Conservation (phyloP, 2,113 vertebrate species). For the Cyprinodon tularosa region DNA sequence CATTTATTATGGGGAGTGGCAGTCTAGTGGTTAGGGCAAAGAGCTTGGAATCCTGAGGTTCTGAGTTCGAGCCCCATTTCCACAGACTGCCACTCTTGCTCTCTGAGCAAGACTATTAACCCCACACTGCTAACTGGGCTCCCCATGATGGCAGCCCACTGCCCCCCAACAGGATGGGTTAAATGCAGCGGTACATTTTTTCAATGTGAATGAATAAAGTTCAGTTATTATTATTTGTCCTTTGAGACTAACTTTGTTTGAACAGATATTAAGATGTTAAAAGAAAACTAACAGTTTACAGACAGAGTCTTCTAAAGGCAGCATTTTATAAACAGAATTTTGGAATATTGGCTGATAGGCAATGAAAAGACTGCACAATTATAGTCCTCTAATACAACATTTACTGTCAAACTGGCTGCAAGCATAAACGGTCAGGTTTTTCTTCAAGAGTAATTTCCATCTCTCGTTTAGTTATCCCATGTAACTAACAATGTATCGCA, state of each 20-base stretch:
- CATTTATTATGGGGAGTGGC: too few species aligned
- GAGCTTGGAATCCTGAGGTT: too few species aligned
- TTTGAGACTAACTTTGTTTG: constrained; percentile 15
- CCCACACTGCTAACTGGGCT: too few species aligned
- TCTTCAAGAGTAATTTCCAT: constrained; percentile 16
- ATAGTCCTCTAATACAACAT: constrained; percentile 16
- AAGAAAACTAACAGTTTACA: constrained; percentile 37
- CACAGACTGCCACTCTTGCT: too few species aligned
- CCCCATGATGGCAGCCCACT: too few species aligned
- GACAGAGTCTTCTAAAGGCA: constrained; percentile 10
- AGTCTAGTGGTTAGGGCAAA: too few species aligned
- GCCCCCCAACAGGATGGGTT: too few species aligned
- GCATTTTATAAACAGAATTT: not conserved
- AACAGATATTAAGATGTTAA: constrained; percentile 1
- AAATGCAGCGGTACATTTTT: too few species aligned
- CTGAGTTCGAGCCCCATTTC: too few species aligned
- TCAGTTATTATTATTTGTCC: constrained; percentile 8
- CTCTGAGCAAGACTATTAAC: too few species aligned
- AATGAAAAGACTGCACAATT: constrained; percentile 37
- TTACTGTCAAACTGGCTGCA: constrained; percentile 12
- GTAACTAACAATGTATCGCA: constrained; percentile 7
- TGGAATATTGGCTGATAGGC: constrained; percentile 17
- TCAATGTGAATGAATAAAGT: too few species aligned
- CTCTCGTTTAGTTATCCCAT: constrained; percentile 5
- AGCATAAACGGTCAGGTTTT: not conserved